Conservation (phyloP, 2,888 invertebrate species). For the Ptychoptera contaminata region DNA sequence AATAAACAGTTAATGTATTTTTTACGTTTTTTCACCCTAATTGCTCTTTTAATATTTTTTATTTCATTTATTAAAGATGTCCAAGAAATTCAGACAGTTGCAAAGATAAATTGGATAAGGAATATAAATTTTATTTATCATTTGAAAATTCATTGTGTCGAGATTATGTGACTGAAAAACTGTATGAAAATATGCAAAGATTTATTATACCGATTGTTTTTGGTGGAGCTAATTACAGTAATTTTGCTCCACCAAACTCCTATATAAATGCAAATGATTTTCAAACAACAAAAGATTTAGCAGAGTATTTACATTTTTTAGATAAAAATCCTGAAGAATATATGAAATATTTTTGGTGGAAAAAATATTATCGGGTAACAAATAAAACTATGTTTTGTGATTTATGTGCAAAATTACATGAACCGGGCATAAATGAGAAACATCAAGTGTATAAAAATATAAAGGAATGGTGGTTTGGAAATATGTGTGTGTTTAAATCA, state of each 20-base stretch:
- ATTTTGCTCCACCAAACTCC: slow-evolving; percentile 41
- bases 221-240: slow-evolving; percentile 47
- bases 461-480: no score
- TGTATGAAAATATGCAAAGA: slow-evolving; percentile 19
- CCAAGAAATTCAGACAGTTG: slow-evolving; percentile 21
- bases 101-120: slow-evolving; percentile 27
- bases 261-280: slow-evolving; percentile 51
- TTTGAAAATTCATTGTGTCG: slow-evolving; percentile 53
- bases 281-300: slow-evolving; percentile 37
- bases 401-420: slow-evolving; percentile 22
- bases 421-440: slow-evolving; percentile 5
- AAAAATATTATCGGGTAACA: slow-evolving; percentile 33
- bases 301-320: slow-evolving; percentile 34
- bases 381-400: slow-evolving; percentile 20
- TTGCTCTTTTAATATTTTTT: neutral
- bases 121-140: slow-evolving; percentile 50
- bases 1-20: slow-evolving; percentile 17
- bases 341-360: slow-evolving; percentile 50
- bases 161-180: slow-evolving; percentile 55
- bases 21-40: neutral
- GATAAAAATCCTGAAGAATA: slow-evolving; percentile 36
- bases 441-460: no score
- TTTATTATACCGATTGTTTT: slow-evolving; percentile 47
- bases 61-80: slow-evolving; percentile 16
- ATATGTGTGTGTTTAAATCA: no score